phyloP scores from a whole-genome alignment of 1,140 invertebrate species.

The Paraescarpia echinospica region DNA sequence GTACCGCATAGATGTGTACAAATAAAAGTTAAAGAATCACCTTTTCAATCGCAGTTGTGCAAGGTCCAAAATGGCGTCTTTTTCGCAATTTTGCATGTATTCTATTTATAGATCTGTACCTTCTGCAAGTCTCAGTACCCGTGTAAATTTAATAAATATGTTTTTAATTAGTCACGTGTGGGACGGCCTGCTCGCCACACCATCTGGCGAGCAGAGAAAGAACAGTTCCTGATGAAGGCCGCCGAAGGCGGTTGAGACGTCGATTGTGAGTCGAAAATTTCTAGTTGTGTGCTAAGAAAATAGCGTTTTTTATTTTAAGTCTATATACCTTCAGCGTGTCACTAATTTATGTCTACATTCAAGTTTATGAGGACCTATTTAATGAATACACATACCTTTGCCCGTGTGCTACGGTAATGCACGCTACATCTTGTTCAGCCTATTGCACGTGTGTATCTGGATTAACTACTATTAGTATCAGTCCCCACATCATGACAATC shows the following conservation, averaged over 20 bases:
- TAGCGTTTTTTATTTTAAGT: too few species aligned
- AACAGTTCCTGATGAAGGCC: too few species aligned
- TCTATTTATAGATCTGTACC: background rate
- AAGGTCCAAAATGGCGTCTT: background rate
- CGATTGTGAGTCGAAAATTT: too few species aligned
- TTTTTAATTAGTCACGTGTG: too few species aligned
- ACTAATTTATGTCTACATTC: background rate
- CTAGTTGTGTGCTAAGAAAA: too few species aligned
- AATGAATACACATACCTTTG: background rate
- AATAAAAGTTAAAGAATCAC: background rate
- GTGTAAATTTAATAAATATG: too few species aligned
- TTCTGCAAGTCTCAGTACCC: background rate
- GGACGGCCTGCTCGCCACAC: too few species aligned
- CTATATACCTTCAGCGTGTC: too few species aligned
- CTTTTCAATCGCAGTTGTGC: background rate
- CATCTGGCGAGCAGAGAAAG: too few species aligned
- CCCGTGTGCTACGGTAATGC: background rate
- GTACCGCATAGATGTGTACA: too few species aligned
- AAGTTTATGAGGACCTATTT: background rate
- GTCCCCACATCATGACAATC: background rate
- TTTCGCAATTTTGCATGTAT: background rate
- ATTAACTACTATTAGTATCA: background rate
- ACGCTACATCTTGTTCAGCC: background rate
- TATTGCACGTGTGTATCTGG: background rate
- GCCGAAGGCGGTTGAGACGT: too few species aligned